Percentiles rank a stretch among this genome's conserved stretches.
phyloP scores from a whole-genome alignment of 2,888 invertebrate species.

The Xestia ashworthii region DNA sequence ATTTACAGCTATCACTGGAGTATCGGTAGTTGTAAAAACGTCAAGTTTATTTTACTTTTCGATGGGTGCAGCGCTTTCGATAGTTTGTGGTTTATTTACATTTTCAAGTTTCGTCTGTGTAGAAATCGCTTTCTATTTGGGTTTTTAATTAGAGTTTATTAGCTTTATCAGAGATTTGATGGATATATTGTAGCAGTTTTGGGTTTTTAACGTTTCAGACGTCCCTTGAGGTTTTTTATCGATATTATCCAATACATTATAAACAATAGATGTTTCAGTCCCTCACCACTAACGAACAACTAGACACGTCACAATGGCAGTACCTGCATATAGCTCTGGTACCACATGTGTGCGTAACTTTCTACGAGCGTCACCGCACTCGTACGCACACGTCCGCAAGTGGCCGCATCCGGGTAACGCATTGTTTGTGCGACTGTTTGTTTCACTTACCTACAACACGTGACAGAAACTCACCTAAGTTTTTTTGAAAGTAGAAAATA shows the following conservation, averaged over 20 bases:
- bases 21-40: slow-evolving; percentile 61
- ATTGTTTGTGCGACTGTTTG: slow-evolving; percentile 44
- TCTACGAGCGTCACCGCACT: slow-evolving; percentile 77
- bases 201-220: background rate
- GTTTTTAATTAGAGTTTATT: slow-evolving; percentile 22
- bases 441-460: slow-evolving; percentile 51
- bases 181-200: background rate
- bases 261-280: background rate
- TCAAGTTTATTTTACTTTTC: slow-evolving; percentile 51
- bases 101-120: slow-evolving; percentile 38
- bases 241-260: background rate
- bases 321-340: slow-evolving; percentile 15
- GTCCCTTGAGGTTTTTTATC: background rate
- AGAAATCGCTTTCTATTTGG: background rate
- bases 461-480: slow-evolving; percentile 13
- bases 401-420: slow-evolving; percentile 70
- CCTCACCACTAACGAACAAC: background rate
- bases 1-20: slow-evolving; percentile 57
- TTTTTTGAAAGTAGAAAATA: slow-evolving; percentile 20
- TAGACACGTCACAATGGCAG: slow-evolving; percentile 30
- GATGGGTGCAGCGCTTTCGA: slow-evolving; percentile 33
- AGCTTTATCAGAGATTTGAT: slow-evolving; percentile 4
- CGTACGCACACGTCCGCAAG: slow-evolving; percentile 80
- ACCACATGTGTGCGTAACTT: slow-evolving; percentile 70
- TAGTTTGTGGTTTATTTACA: slow-evolving; percentile 46